These are phyloP conservation scores for Gobio gobio DNA, from an alignment of 2,113 vertebrate species.

Conservation along the genomic window DNA sequence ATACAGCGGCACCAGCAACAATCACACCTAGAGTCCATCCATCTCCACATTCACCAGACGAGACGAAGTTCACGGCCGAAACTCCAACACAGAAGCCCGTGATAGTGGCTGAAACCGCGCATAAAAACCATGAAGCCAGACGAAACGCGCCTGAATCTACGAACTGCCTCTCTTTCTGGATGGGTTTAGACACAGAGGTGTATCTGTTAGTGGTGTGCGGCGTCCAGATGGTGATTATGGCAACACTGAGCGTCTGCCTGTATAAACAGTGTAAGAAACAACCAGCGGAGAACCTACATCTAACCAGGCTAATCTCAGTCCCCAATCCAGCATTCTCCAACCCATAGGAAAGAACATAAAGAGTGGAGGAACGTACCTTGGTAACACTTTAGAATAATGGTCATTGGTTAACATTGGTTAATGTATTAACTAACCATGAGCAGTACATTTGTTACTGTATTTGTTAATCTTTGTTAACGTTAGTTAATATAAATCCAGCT, in stretches of 20 bases:
- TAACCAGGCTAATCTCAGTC: constrained; percentile 73
- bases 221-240: constrained; percentile 69
- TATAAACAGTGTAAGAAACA: constrained; percentile 63
- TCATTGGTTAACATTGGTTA: no score
- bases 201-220: constrained; percentile 65
- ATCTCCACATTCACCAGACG: background rate
- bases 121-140: background rate
- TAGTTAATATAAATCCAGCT: no score
- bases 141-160: background rate
- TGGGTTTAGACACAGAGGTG: constrained; percentile 66
- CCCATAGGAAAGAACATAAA: background rate
- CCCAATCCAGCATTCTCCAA: constrained; percentile 75
- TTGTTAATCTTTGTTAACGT: no score
- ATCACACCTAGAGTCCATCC: background rate
- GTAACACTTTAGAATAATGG: no score
- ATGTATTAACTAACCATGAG: no score
- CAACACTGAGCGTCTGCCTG: constrained; percentile 70
- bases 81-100: background rate
- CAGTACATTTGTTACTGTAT: no score
- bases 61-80: background rate
- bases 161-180: constrained; percentile 70
- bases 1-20: background rate
- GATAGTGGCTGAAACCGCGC: background rate
- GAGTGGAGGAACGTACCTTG: background rate
- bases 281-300: constrained; percentile 32